Conservation (phyloP, 2,888 invertebrate species). For the Litoditis marina region DNA sequence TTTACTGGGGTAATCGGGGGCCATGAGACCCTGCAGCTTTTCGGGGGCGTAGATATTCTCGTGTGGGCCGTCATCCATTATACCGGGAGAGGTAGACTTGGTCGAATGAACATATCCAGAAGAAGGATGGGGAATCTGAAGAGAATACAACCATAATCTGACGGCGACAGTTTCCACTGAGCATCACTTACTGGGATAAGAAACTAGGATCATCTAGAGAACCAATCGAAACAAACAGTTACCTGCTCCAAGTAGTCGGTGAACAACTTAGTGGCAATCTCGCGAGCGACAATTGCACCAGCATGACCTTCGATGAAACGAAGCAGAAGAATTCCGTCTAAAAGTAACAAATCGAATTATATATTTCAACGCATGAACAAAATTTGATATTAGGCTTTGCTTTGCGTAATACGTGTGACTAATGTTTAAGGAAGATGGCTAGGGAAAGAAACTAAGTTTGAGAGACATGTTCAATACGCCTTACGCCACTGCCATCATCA, state of each 20-base stretch:
- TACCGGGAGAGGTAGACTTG: constrained; percentile 52
- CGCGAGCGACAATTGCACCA: constrained; percentile 60
- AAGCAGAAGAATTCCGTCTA: constrained; percentile 59
- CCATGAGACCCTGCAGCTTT: constrained; percentile 35
- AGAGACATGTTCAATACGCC: no score
- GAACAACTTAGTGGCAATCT: constrained; percentile 52
- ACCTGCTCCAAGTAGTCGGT: constrained; percentile 42
- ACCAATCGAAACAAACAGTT: neutral
- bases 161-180: no score
- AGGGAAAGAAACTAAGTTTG: no score
- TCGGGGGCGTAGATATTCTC: constrained; percentile 41
- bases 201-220: neutral
- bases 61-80: constrained; percentile 36
- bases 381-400: no score
- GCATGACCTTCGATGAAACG: constrained; percentile 61
- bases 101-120: constrained; percentile 33
- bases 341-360: no score
- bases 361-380: no score
- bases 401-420: no score
- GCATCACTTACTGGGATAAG: neutral
- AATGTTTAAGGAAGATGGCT: no score
- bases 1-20: no score
- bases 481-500: no score
- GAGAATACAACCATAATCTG: no score
- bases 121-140: no score